Evolutionary conservation across 2,797 vertebrate species (phyloP).

Genomic region (Astyanax mexicanus): DNA sequence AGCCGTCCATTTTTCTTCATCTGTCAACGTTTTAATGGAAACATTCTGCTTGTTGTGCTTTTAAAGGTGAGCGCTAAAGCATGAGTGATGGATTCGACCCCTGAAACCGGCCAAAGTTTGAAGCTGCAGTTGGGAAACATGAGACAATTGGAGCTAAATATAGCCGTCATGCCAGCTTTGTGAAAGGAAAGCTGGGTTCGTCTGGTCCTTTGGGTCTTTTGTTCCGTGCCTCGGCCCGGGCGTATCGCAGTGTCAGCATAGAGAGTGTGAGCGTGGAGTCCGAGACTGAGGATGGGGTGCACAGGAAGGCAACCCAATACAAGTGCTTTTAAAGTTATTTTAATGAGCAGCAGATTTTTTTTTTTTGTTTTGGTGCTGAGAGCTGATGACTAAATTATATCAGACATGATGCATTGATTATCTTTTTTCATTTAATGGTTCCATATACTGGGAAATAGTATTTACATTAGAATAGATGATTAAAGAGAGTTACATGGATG

Average conservation of each 20-base stretch:
- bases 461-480: too few relatives aligned
- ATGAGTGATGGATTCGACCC: background rate
- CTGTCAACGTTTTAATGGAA: conserved; percentile 7
- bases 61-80: background rate
- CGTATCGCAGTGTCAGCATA: conserved; percentile 22
- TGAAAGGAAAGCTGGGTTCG: conserved; percentile 30
- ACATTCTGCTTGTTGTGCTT: background rate
- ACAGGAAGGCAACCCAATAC: conserved; percentile 7
- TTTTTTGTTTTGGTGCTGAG: conserved; percentile 2
- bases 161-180: conserved; percentile 9
- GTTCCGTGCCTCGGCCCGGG: conserved; percentile 29
- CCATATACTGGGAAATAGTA: too few relatives aligned
- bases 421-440: too few relatives aligned
- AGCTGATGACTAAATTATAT: background rate
- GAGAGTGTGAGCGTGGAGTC: background rate
- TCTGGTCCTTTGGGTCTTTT: conserved; percentile 31
- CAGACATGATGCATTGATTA: background rate
- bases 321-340: conserved; percentile 17
- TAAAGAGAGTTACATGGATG: too few relatives aligned
- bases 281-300: background rate
- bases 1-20: conserved; percentile 16
- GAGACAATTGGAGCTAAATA: conserved; percentile 38
- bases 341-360: conserved; percentile 36
- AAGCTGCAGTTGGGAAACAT: conserved; percentile 22
- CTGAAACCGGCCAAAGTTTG: conserved; percentile 9